These are phyloP conservation scores for Kryphioiulus occultus DNA, from an alignment of 2,888 invertebrate species.

Conservation along the genomic window DNA sequence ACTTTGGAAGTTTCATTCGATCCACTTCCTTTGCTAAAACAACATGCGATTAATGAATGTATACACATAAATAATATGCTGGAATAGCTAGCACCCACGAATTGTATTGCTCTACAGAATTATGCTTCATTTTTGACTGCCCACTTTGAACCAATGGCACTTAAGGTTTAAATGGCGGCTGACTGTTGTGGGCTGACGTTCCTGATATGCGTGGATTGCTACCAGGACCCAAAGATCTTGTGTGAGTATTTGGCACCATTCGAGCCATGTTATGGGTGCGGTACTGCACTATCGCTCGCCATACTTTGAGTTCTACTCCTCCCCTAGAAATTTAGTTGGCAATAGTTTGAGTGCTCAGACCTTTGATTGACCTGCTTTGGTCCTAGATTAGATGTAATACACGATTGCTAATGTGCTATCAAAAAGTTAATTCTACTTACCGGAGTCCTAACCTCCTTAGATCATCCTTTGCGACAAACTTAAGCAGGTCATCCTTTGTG, in stretches of 20 bases:
- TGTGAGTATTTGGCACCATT: conserved; percentile 44
- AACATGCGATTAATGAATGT: not conserved
- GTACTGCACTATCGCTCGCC: conserved; percentile 77
- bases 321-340: conserved; percentile 67
- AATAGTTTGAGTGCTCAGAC: not conserved
- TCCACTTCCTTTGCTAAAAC: not conserved
- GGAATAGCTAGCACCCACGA: conserved; percentile 32
- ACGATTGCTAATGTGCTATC: not conserved
- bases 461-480: conserved; percentile 82
- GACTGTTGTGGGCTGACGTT: not conserved
- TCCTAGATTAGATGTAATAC: not conserved
- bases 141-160: not conserved
- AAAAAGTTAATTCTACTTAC: conserved; percentile 65
- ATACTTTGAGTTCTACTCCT: conserved; percentile 82
- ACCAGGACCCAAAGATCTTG: conserved; percentile 27
- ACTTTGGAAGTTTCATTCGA: not conserved
- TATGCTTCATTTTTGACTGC: not conserved
- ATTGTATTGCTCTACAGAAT: conserved; percentile 36
- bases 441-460: conserved; percentile 78
- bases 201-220: conserved; percentile 29
- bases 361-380: not conserved
- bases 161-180: conserved; percentile 16
- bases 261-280: conserved; percentile 55
- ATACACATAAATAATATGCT: conserved; percentile 32
- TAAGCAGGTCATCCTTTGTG: conserved; percentile 79